Evolutionary conservation across 2,888 invertebrate genomes (phyloP).

Genomic region (Melolontha melolontha): DNA sequence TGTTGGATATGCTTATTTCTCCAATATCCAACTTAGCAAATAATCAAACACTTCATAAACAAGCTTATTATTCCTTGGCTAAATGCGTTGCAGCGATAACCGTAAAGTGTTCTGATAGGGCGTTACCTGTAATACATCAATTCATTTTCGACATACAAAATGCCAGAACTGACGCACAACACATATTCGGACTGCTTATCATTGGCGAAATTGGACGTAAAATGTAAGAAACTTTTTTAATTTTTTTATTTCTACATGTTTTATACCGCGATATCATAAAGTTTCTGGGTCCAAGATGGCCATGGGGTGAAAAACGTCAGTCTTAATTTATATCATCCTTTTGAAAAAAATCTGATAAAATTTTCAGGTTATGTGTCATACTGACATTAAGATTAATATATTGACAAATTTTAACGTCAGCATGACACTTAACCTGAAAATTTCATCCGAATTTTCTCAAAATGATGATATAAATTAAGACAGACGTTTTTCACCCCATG

Average conservation of each 20-base stretch:
- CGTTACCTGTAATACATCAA: conserved; percentile 74
- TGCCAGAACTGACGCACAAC: conserved; percentile 81
- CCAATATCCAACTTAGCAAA: conserved; percentile 65
- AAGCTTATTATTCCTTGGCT: conserved; percentile 95
- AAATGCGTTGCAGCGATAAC: conserved; percentile 97
- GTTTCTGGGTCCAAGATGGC: too few relatives aligned
- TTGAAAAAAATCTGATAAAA: too few relatives aligned
- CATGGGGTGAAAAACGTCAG: too few relatives aligned
- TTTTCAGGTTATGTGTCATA: too few relatives aligned
- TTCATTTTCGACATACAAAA: conserved; percentile 80
- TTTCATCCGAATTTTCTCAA: too few relatives aligned
- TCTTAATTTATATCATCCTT: too few relatives aligned
- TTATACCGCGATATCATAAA: too few relatives aligned
- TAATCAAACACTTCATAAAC: conserved; percentile 68
- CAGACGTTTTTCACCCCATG: too few relatives aligned
- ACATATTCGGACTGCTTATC: conserved; percentile 92
- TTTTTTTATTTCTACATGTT: neutral
- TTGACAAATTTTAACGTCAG: too few relatives aligned
- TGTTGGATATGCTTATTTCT: conserved; percentile 81
- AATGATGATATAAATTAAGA: too few relatives aligned
- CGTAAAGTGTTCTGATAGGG: conserved; percentile 80
- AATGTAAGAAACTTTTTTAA: conserved; percentile 72
- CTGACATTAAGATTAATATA: too few relatives aligned
- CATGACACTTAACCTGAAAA: too few relatives aligned
- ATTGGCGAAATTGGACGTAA: conserved; percentile 98